Conservation (phyloP, 2,797 vertebrate genomes). For the Notolabrus celidotus region DNA sequence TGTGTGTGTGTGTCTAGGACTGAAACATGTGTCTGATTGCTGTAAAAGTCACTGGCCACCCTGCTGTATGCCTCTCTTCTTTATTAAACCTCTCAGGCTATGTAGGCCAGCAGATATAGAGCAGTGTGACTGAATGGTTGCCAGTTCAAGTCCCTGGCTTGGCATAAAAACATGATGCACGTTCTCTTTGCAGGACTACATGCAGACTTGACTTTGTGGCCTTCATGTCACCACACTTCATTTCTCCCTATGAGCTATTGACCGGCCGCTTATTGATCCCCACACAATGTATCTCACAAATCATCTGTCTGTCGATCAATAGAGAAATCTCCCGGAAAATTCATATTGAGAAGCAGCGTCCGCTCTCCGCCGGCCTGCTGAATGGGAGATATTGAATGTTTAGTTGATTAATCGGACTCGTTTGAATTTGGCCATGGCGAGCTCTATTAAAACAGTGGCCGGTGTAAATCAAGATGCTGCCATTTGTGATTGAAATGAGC, state of each 20-base stretch:
- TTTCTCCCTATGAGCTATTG: conserved; percentile 92
- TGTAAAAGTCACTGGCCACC: conserved; percentile 65
- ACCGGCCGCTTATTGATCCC: conserved; percentile 92
- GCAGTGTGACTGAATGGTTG: conserved; percentile 13
- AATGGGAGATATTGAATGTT: conserved; percentile 96
- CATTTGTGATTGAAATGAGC: conserved; percentile 98
- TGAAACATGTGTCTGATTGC: conserved; percentile 35
- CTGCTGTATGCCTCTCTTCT: conserved; percentile 16
- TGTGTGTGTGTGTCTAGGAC: neutral
- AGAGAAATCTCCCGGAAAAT: conserved; percentile 99
- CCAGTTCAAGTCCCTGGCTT: conserved; percentile 19
- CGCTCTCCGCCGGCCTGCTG: conserved; percentile 92
- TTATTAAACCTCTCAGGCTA: conserved; percentile 33
- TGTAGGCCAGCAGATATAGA: neutral
- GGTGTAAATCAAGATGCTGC: conserved; percentile 96
- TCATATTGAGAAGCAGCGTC: conserved; percentile 94
- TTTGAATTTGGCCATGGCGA: conserved; percentile 97
- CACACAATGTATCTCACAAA: conserved; percentile 98
- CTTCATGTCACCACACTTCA: conserved; percentile 73
- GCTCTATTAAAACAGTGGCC: conserved; percentile 95
- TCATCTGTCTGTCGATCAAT: conserved; percentile 98
- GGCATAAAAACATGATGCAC: neutral
- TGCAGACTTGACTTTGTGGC: conserved; percentile 71
- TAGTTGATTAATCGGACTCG: conserved; percentile 97
- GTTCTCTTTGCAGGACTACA: conserved; percentile 45